Base-by-base conservation (phyloP, 1,140 invertebrate species). In the Psilanteris sp. region DNA sequence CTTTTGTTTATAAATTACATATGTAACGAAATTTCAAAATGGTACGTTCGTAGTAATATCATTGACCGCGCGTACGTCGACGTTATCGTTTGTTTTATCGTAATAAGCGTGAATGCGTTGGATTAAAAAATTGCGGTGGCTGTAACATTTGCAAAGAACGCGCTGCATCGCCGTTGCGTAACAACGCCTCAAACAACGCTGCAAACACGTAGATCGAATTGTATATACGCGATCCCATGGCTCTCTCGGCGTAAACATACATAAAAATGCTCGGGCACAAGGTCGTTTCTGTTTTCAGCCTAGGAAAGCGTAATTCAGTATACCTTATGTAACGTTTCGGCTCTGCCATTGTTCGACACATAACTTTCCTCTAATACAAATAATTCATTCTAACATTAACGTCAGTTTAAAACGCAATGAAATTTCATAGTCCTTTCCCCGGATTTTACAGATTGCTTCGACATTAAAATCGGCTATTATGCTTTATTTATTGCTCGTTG, bases 321-420 rank as follows among this genome's bases (percentile, higher is more conserved):
- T n/a, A 20, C 39, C 29, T 67, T 67, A 48, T 37, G 50, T 57
- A 67, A 67, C 18, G 22, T 31, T 7, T 11, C 10, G 18, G 13
- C n/a, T 15, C 34, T 29, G 26, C 20, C 22, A 67, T 67, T 57
- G 62, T 57, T 67, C 50, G 29, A 46, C 50, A 11, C 13, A 27
- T 11, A 55, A 43, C 39, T 67, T 67, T 55, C 41, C n/a, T 66
- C 50, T 55, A 67, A 67, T 67, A 57, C 62, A 67, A 67, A 67
- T 67, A 55, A 55, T 67, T 67, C 39, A 67, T 46, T 11, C 14
- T 9, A 39, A 48, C 62, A 48, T 67, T 46, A 55, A 67, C 41
- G 41, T 67, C 62, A 24, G 50, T 48, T 55, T 46, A 67, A 67
- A 67, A 48, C n/a, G 50, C 62, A 67, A 48, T 67, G 62, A 67